These are phyloP conservation scores for Galerucella pusilla DNA, from an alignment of 2,888 invertebrate species.

Conservation along the genomic window DNA sequence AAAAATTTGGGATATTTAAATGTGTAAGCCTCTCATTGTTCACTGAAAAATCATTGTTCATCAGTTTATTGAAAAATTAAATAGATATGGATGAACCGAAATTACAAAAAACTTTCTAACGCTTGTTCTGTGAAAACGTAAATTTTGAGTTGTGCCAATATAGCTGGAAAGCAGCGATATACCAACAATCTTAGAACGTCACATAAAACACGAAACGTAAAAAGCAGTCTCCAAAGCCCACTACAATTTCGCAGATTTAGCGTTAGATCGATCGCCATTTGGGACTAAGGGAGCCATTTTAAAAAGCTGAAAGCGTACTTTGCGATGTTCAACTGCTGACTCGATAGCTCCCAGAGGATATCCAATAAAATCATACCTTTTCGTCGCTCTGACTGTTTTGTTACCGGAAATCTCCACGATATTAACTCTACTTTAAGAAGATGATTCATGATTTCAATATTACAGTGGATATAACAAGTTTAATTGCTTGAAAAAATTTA, in stretches of 20 bases:
- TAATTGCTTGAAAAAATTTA: background rate
- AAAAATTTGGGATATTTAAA: too few species aligned
- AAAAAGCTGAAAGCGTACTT: conserved; percentile 67
- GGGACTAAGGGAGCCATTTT: conserved; percentile 65
- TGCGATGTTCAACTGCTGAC: conserved; percentile 60
- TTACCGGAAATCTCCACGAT: conserved; percentile 21
- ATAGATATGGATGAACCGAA: too few species aligned
- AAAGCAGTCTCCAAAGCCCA: conserved; percentile 58
- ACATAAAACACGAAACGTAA: conserved; percentile 49
- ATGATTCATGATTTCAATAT: conserved; percentile 7
- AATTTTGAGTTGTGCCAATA: too few species aligned
- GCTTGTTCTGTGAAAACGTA: too few species aligned
- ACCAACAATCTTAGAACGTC: conserved; percentile 32
- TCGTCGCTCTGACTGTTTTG: conserved; percentile 39
- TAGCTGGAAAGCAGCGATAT: too few species aligned
- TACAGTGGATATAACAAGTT: background rate
- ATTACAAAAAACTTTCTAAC: too few species aligned
- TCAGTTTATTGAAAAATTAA: too few species aligned
- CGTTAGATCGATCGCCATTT: conserved; percentile 65
- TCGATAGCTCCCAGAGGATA: conserved; percentile 58
- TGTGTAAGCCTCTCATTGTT: too few species aligned
- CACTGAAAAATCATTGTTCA: too few species aligned
- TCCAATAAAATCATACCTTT: conserved; percentile 64
- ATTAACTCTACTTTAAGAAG: conserved; percentile 15
- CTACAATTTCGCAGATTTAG: conserved; percentile 63